phyloP scores from a whole-genome alignment of 2,113 vertebrate species.

The Forbesichthys papilliferus region DNA sequence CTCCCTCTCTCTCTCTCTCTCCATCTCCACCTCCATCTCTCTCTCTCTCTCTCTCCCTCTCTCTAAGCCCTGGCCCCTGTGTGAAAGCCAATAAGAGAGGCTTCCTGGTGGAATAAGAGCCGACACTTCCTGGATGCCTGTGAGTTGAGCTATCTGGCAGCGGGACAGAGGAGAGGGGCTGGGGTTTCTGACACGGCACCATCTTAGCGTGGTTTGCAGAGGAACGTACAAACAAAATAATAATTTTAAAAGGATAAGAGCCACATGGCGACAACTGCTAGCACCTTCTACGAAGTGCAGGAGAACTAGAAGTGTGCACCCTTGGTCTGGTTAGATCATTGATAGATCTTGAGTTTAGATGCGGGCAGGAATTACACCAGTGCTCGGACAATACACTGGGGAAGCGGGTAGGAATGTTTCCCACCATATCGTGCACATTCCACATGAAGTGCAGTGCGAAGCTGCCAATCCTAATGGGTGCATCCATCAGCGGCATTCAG shows the following conservation, averaged over 20 bases:
- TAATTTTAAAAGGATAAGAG: neutral
- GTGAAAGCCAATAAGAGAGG: slow-evolving; percentile 38
- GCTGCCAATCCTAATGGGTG: slow-evolving; percentile 33
- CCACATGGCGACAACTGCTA: too few species aligned
- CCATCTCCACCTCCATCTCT: too few species aligned
- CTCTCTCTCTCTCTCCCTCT: neutral
- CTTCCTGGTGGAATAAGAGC: slow-evolving; percentile 51
- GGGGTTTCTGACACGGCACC: slow-evolving; percentile 47
- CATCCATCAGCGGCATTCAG: neutral
- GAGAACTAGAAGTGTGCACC: neutral
- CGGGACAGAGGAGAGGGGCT: slow-evolving; percentile 59
- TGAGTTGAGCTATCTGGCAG: slow-evolving; percentile 61
- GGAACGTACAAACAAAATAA: neutral
- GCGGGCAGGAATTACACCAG: slow-evolving; percentile 21
- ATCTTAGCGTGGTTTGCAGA: slow-evolving; percentile 25
- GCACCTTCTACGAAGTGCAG: neutral
- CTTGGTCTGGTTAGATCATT: neutral
- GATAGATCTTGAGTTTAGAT: slow-evolving; percentile 35
- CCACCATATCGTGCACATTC: slow-evolving; percentile 51
- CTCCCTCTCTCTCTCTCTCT: neutral
- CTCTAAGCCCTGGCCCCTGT: slow-evolving; percentile 38
- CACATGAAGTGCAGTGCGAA: slow-evolving; percentile 16
- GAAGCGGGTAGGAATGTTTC: slow-evolving; percentile 52
- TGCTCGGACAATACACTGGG: slow-evolving; percentile 31
- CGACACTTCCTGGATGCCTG: slow-evolving; percentile 68